Conservation (phyloP, 2,888 invertebrate genomes). For the Dolichomitus sp. region DNA sequence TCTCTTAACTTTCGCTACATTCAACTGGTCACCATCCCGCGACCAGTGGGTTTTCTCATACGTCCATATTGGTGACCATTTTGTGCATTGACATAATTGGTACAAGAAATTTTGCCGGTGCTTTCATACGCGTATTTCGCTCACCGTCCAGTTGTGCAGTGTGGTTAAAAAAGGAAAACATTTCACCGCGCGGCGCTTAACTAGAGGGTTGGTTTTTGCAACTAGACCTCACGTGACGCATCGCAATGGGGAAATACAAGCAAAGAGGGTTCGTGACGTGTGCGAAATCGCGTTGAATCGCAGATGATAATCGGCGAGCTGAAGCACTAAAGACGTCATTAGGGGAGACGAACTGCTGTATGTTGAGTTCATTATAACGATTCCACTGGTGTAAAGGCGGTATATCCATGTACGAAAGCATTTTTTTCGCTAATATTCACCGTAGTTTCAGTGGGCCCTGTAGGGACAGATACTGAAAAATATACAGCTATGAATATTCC, state of each 20-base stretch:
- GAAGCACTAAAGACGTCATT: slow-evolving; percentile 50
- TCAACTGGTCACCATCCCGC: slow-evolving; percentile 42
- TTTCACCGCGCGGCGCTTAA: neutral
- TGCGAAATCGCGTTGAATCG: slow-evolving; percentile 28
- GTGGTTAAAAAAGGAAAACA: slow-evolving; percentile 17
- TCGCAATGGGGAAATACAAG: slow-evolving; percentile 1
- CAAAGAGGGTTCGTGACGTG: slow-evolving; percentile 1
- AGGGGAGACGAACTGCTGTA: slow-evolving; percentile 3
- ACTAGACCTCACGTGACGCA: slow-evolving; percentile 19
- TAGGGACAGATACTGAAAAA: neutral
- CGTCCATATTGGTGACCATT: slow-evolving; percentile 32
- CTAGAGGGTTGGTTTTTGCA: slow-evolving; percentile 4
- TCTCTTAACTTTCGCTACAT: slow-evolving; percentile 45
- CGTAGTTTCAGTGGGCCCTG: slow-evolving; percentile 3
- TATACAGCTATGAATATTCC: slow-evolving; percentile 22
- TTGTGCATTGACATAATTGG: slow-evolving; percentile 51
- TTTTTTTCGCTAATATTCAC: neutral
- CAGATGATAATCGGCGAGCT: slow-evolving; percentile 41
- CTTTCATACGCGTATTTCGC: slow-evolving; percentile 29
- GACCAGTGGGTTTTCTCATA: slow-evolving; percentile 46
- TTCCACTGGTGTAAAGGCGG: slow-evolving; percentile 29
- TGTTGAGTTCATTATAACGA: slow-evolving; percentile 36
- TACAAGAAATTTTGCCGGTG: slow-evolving; percentile 53
- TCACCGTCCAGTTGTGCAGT: neutral
- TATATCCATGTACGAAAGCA: slow-evolving; percentile 24